Conservation (phyloP, 2,888 invertebrate genomes). For the Hemithea aestivaria region DNA sequence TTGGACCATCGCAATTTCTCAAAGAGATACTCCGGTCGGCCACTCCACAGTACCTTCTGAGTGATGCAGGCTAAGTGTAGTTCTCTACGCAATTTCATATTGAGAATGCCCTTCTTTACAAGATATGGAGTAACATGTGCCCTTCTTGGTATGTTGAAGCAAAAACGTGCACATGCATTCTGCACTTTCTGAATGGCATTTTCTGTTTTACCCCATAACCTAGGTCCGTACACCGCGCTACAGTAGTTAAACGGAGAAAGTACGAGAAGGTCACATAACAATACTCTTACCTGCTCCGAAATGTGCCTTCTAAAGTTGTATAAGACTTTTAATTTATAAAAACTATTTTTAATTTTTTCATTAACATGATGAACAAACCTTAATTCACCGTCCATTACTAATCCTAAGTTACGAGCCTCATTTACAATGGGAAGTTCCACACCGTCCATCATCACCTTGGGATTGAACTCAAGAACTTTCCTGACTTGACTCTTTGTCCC, state of each 20-base stretch:
- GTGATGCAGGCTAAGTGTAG: slow-evolving; percentile 5
- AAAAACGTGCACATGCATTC: slow-evolving; percentile 4
- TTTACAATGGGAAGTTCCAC: background rate
- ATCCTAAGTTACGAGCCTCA: background rate
- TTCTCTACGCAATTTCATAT: slow-evolving; percentile 9
- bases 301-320: no score
- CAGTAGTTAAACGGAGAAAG: slow-evolving; percentile 12
- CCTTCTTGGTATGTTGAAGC: slow-evolving; percentile 6
- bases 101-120: slow-evolving; percentile 2
- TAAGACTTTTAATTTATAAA: background rate
- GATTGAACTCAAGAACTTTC: no score
- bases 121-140: slow-evolving; percentile 15
- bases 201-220: slow-evolving; percentile 9
- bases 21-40: background rate
- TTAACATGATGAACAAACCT: slow-evolving; percentile 10
- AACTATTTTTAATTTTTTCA: slow-evolving; percentile 4
- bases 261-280: background rate
- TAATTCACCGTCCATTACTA: slow-evolving; percentile 2
- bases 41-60: background rate
- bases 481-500: no score
- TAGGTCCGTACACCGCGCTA: slow-evolving; percentile 15
- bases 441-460: background rate
- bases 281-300: background rate
- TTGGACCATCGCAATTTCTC: background rate
- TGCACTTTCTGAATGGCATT: slow-evolving; percentile 15